Conservation (phyloP, 2,113 vertebrate species). For the Benitochromis conjunctus region DNA sequence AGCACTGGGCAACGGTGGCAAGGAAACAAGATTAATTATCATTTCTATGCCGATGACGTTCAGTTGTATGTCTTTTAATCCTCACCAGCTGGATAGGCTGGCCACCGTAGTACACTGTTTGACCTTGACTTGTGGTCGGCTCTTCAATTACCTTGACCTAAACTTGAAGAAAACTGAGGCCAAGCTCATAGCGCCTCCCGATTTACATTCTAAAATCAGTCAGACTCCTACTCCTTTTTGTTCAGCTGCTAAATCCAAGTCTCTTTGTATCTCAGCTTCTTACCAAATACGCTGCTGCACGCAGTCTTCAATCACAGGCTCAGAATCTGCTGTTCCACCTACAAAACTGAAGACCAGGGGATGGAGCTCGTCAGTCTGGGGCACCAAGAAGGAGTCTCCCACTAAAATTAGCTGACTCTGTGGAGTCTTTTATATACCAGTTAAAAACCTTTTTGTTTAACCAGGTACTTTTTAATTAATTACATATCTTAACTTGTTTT, state of each 20-base stretch:
- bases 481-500: not conserved
- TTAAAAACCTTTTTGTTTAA: not conserved
- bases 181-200: not conserved
- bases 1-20: not conserved
- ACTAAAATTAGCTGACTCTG: not conserved
- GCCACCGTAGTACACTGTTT: not conserved
- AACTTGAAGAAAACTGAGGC: not conserved
- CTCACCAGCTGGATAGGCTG: not conserved
- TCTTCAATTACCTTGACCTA: not conserved
- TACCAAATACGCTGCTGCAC: not conserved
- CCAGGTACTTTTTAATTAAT: not conserved
- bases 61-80: not conserved
- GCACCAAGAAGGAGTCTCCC: not conserved
- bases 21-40: not conserved
- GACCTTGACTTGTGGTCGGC: not conserved
- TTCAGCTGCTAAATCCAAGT: not conserved
- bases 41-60: not conserved
- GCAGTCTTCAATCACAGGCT: not conserved
- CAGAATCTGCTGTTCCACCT: not conserved
- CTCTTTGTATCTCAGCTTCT: not conserved
- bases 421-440: not conserved
- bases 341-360: not conserved
- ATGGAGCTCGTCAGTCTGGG: not conserved
- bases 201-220: not conserved
- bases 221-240: not conserved